A percentile compares a stretch with the other conserved stretches of the same genome.
Conservation (phyloP, 2,888 invertebrate genomes). For the Scrobipalpa atriplicella region DNA sequence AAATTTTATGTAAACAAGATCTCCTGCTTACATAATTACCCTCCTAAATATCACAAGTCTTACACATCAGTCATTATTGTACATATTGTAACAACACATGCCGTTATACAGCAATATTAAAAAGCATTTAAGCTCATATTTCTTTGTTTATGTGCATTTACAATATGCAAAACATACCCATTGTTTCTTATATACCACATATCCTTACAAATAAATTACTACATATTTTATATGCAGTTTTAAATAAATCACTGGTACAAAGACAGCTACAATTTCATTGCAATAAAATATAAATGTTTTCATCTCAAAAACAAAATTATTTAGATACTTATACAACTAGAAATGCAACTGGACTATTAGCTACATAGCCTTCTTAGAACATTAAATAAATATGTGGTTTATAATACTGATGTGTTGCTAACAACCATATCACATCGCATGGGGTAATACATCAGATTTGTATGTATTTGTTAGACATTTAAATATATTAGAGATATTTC, state of each 20-base stretch:
- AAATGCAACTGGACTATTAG: slow-evolving; percentile 55
- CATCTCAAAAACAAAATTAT: slow-evolving; percentile 36
- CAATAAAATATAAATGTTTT: slow-evolving; percentile 19
- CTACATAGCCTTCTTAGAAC: slow-evolving; percentile 34
- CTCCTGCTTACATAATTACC: slow-evolving; percentile 38
- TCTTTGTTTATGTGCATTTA: slow-evolving; percentile 36
- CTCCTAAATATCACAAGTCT: slow-evolving; percentile 72
- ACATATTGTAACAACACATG: slow-evolving; percentile 44
- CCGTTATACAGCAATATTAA: background rate
- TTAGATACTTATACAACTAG: slow-evolving; percentile 36
- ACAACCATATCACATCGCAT: slow-evolving; percentile 40
- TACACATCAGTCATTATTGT: slow-evolving; percentile 64
- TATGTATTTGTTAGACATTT: slow-evolving; percentile 1
- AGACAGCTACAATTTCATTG: slow-evolving; percentile 28
- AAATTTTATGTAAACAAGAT: slow-evolving; percentile 35
- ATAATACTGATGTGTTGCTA: slow-evolving; percentile 65
- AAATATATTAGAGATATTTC: slow-evolving; percentile 1
- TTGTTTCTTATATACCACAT: slow-evolving; percentile 50
- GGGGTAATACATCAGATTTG: background rate
- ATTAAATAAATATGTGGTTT: slow-evolving; percentile 51
- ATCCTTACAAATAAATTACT: slow-evolving; percentile 27
- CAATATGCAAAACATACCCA: slow-evolving; percentile 43
- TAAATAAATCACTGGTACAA: slow-evolving; percentile 31
- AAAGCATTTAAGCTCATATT: slow-evolving; percentile 12
- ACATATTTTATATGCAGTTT: slow-evolving; percentile 30